Evolutionary conservation across 1,140 invertebrate species (phyloP), one percentile per base, ranked within the genome.

Genomic region (Cheumatopsyche charites): DNA sequence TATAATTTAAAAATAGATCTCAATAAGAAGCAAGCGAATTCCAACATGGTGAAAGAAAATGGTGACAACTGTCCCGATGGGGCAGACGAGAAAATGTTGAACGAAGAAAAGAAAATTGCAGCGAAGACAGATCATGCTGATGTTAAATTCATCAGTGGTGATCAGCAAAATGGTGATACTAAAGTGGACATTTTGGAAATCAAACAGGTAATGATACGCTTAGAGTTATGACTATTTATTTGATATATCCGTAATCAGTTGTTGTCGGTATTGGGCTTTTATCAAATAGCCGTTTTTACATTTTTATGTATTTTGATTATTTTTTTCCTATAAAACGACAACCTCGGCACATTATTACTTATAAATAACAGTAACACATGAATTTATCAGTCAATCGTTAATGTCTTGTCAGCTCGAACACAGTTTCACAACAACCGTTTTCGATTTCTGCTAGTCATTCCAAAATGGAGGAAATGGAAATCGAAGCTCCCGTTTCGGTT

Each of bases 121-220:
- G 82, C 82, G 7, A 81, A 85, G n/a, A 81, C 83, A 1, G 82
- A 84, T 73, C 80, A 84, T 77, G 81, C 83, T 0, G 87, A 88
- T 79, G 89, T 92, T 0, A 92, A 92, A 81, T 92, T 91, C 74
- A 88, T 89, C 36, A 17, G 11, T 23, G 85, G 84, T 2, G 87
- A 90, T 77, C 87, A 89, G 68, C 84, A 90, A 76, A 95, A 95
- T 87, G 93, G 93, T 0, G 93, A 95, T 79, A 90, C 93, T 0
- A 95, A 94, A 82, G 89, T 95, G 47, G 91, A 95, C 78, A 92
- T 95, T 42, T 89, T 91, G 69, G 83, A 85, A 23, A 83, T 86
- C 36, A 86, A 86, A 73, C 83, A 83, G 82, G 87, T 88, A 11
- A n/a, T 36, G 29, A 36, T 4, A 36, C 29, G 29, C 9, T 9